Evolutionary conservation across 1,140 invertebrate genomes (phyloP).

Genomic region (Latrodectus geometricus): DNA sequence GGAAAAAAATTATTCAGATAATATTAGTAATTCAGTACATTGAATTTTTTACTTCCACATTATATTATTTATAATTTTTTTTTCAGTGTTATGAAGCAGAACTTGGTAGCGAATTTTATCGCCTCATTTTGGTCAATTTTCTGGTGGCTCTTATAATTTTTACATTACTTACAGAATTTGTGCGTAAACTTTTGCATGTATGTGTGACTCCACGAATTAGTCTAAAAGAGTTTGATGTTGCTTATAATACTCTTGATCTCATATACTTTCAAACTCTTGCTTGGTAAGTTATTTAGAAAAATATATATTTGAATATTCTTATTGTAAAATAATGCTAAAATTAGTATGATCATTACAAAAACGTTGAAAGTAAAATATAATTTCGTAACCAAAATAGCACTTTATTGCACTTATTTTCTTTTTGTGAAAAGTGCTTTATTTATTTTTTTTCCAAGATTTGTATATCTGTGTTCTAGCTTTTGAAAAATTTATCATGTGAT

Average conservation of each 20-base stretch:
- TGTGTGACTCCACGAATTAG: not conserved
- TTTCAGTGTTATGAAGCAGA: slow-evolving; percentile 53
- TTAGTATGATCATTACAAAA: too few relatives aligned
- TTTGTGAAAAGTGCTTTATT: too few relatives aligned
- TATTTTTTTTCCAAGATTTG: too few relatives aligned
- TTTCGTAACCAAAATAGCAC: too few relatives aligned
- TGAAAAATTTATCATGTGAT: too few relatives aligned
- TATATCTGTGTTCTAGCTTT: too few relatives aligned
- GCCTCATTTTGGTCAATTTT: slow-evolving; percentile 48
- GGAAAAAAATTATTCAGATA: too few relatives aligned
- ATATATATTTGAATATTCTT: not conserved
- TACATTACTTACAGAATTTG: slow-evolving; percentile 28
- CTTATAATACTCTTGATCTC: slow-evolving; percentile 48
- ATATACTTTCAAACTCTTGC: slow-evolving; percentile 56
- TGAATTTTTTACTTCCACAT: not conserved
- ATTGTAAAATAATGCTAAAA: not conserved
- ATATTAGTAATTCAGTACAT: too few relatives aligned
- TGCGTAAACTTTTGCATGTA: slow-evolving; percentile 10
- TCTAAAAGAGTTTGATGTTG: slow-evolving; percentile 45
- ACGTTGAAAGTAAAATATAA: too few relatives aligned
- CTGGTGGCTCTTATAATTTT: slow-evolving; percentile 20
- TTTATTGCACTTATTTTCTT: too few relatives aligned
- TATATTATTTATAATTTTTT: not conserved
- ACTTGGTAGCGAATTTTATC: slow-evolving; percentile 52
- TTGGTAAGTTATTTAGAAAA: slow-evolving; percentile 30